Base-by-base conservation (phyloP, 2,113 vertebrate genomes). In the Odontophorus gujanensis region DNA sequence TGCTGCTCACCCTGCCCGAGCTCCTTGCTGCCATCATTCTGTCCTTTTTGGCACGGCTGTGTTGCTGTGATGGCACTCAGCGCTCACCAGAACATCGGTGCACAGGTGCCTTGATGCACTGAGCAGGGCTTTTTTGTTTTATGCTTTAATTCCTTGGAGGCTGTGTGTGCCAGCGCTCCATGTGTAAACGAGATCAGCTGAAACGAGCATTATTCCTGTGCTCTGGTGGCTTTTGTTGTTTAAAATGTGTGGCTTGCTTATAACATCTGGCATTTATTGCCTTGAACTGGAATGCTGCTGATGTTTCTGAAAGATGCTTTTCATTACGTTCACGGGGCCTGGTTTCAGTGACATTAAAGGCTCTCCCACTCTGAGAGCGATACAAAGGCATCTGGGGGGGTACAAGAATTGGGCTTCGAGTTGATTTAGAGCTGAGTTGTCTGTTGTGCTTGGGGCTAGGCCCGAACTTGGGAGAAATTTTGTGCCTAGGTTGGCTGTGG, bases 401-500 rank as follows among this genome's bases (percentile, higher is more conserved):
- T 53, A 7, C 38, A 7, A 24, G 43, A n/a, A 8, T 6, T 3
- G 8, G 32, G 15, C 22, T 36, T 40, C n/a, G 24, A 1, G n/a
- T 53, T 81, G 61, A 24, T 69, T 51, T 51, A 13, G 57, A 69
- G 11, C 58, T 6, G 6, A 0, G 1, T 26, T 2, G 0, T 47
- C 51, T 66, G 36, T 40, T 1, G 0, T 78, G 24, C 53, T 30
- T 26, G 32, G 20, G 22, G 11, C 0, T 2, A 48, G 16, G 28
- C 24, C 13, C 19, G 4, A 2, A 19, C 20, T 22, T 50, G 66
- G 10, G 30, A 34, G 43, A 24, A 21, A 11, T 26, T 13, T 25
- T 50, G 22, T 32, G 5, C 40, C 16, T 8, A 3, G 20, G 11
- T 26, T 68, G 36, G 16, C 0, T 0, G 40, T 38, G 43, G 34